Conservation (phyloP, 2,888 invertebrate genomes). For the Drosophila helvetica region DNA sequence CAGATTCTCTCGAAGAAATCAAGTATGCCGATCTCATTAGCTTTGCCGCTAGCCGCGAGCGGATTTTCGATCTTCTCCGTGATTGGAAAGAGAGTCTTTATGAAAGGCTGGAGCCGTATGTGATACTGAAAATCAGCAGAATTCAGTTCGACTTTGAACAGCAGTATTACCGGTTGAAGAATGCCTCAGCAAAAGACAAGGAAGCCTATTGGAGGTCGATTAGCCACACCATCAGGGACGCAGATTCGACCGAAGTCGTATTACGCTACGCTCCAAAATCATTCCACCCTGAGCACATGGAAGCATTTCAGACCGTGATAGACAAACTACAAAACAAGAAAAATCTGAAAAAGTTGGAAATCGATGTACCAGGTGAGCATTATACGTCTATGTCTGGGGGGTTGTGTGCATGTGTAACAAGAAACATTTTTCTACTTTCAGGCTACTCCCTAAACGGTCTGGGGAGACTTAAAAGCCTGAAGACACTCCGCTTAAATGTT, state of each 20-base stretch:
- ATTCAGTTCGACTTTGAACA: slow-evolving; percentile 3
- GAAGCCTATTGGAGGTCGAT: background rate
- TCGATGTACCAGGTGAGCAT: slow-evolving; percentile 1
- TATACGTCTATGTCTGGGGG: too few relatives aligned
- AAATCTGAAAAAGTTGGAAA: background rate
- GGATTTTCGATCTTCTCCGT: too few relatives aligned
- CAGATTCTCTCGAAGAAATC: too few relatives aligned
- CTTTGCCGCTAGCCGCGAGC: too few relatives aligned
- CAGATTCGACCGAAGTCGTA: too few relatives aligned
- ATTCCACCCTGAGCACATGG: slow-evolving; percentile 5
- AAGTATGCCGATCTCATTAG: too few relatives aligned
- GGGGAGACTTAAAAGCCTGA: too few relatives aligned
- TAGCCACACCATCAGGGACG: background rate
- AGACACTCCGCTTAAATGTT: too few relatives aligned
- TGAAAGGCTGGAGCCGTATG: background rate
- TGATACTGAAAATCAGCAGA: background rate
- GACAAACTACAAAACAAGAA: slow-evolving; percentile 1
- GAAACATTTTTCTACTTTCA: background rate
- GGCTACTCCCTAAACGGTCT: slow-evolving; percentile 7
- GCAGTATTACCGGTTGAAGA: background rate
- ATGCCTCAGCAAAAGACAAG: background rate
- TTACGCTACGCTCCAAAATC: background rate
- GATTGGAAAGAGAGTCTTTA: background rate
- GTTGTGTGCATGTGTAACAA: too few relatives aligned
- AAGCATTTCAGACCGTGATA: slow-evolving; percentile 11